Evolutionary conservation across 1,140 invertebrate species (phyloP), one percentile per base, ranked within the genome.

Genomic region (Drosophila hydei): DNA sequence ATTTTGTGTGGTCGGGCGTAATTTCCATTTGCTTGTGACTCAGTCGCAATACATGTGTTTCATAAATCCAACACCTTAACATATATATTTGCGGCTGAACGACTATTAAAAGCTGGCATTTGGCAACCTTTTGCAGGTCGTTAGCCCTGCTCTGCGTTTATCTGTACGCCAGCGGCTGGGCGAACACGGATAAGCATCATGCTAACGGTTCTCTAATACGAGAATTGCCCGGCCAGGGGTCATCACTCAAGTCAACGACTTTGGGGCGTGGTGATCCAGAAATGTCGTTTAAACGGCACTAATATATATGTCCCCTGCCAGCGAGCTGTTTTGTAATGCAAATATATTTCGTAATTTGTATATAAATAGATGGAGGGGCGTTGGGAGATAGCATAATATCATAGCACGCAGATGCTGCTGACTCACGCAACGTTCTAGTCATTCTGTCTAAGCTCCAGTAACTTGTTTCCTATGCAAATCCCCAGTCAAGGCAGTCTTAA

Each of bases 221-320:
- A 12, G 18, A 16, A 16, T 16, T 14, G 16, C 12, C 18, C 40
- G 25, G 45, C 12, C 33, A 21, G 18, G 21, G 56, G 14, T 45
- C 70, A 81, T 75, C 76, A 56, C 67, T 68, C 71, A 87, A 81
- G 81, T 87, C 81, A 81, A 77, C 75, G 81, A 85, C 81, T 87
- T 77, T 77, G 59, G 74, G 77, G 77, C 81, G 83, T 75, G 75
- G 48, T 60, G 81, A 65, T 87, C 74, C 56, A 85, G 47, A 85
- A 85, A 51, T 80, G 81, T 87, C 77, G 70, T 48, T 75, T 52
- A 45, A 58, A 16, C 14, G 36, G 23, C 27, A 50, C 69, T 72
- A 72, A 67, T 59, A 67, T 51, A 67, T 25, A 19, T 45, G 56
- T 71, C 19, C 25, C 30, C 38, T 25, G 45, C 43, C 67, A 64